Evolutionary conservation across 2,797 vertebrate species (phyloP), one percentile per base, ranked within the genome.

Genomic region (Dendrocincla fuliginosa): DNA sequence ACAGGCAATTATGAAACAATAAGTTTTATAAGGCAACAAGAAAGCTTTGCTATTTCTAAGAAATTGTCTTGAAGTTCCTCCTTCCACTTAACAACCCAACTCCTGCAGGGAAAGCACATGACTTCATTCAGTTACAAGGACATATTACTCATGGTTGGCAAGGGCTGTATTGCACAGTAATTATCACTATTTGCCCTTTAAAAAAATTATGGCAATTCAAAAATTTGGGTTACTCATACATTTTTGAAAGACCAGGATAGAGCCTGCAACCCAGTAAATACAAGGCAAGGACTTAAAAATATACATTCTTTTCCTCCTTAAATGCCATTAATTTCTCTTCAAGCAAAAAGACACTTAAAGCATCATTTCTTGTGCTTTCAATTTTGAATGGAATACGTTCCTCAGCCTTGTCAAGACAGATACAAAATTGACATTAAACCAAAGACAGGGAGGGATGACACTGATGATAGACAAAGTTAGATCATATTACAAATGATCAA

Each of bases 301-400:
- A 11, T 1, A 20, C 2, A 3, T 8, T 52, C 3, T 53, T 64
- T 39, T n/a, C 24, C 52, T 74, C 24, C 35, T 76, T 61, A 53
- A 86, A 75, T 16, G 32, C 9, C 10, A 39, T 32, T 27, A 60
- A 13, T 7, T 23, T 37, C 32, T 63, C 39, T 49, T 44, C 5
- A 5, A 81, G 16, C 10, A 80, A 71, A 80, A 64, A 24, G 4
- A 5, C 22, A 47, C 25, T 42, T 41, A n/a, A 56, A 85, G 32
- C 10, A 78, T 7, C 5, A 8, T 50, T 93, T 98, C 98, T 97
- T 84, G 28, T 24, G 0, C 24, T 70, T 73, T 77, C 18, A 53
- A 17, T 87, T 75, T 82, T 80, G 23, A 63, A 46, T 64, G 13
- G 3, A 11, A 35, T 41, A 42, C 0, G 0, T 37, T 15, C 39